Conservation (phyloP, 2,888 invertebrate species). For the Lathronympha strigana region DNA sequence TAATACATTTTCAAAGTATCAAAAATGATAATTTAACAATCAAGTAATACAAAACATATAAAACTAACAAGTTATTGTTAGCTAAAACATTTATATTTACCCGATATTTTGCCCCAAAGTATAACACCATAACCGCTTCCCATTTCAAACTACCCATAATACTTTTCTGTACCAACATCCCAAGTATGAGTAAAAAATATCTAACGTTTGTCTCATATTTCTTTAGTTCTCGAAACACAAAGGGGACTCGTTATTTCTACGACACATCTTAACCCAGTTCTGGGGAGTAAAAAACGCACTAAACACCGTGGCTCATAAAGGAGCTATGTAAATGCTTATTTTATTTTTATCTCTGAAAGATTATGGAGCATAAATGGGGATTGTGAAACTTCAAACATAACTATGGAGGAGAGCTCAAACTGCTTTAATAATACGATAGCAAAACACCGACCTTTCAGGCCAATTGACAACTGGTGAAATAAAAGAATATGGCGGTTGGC, state of each 20-base stretch:
- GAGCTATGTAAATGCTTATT: conserved; percentile 1
- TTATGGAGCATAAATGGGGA: neutral
- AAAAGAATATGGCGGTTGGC: too few relatives aligned
- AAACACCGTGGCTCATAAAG: conserved; percentile 9
- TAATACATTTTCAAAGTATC: too few relatives aligned
- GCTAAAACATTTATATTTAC: too few relatives aligned
- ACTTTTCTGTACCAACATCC: neutral
- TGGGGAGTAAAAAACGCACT: conserved; percentile 12
- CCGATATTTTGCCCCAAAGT: neutral
- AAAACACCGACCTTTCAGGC: too few relatives aligned
- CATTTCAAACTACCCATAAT: neutral
- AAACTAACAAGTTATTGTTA: too few relatives aligned
- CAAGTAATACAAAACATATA: too few relatives aligned
- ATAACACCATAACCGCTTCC: neutral
- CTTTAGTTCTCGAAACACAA: conserved; percentile 7
- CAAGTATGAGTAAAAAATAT: neutral
- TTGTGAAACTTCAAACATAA: neutral
- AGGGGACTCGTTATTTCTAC: conserved; percentile 23
- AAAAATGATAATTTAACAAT: too few relatives aligned
- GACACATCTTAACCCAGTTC: conserved; percentile 22
- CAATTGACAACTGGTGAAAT: too few relatives aligned
- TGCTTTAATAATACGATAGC: too few relatives aligned
- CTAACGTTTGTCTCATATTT: conserved; percentile 5
- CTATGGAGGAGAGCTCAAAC: neutral
- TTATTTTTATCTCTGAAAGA: conserved; percentile 3